Percentiles rank a stretch among this genome's conserved stretches.
phyloP scores from a whole-genome alignment of 92 coral and sea anemone species.

The Porites evermanni region DNA sequence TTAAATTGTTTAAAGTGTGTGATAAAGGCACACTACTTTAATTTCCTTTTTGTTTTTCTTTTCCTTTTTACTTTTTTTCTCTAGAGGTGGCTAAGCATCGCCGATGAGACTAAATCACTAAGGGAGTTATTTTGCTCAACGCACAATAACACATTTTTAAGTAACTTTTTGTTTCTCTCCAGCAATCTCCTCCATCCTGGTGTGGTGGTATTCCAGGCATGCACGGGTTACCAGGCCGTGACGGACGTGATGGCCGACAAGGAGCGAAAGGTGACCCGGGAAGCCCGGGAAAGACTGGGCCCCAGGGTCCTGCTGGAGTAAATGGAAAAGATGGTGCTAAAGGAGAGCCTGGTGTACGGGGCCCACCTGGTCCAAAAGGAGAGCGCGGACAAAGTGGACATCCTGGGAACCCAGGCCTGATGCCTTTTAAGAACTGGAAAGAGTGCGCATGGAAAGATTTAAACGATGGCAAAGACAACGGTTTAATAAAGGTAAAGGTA shows the following conservation, averaged over 20 bases:
- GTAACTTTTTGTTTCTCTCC: background rate
- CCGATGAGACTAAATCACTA: too few relatives aligned
- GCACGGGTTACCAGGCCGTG: conserved; percentile 29
- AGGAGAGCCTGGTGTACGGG: conserved; percentile 19
- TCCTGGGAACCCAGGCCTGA: background rate
- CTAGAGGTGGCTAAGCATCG: too few relatives aligned
- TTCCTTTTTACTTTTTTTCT: too few relatives aligned
- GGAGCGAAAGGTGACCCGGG: conserved; percentile 1
- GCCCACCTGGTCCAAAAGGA: background rate
- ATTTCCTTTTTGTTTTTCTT: too few relatives aligned
- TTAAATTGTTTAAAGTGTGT: too few relatives aligned
- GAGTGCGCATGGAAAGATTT: conserved; percentile 19
- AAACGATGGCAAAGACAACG: background rate
- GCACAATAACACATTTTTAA: background rate
- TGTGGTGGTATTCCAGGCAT: conserved; percentile 20
- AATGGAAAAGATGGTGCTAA: conserved; percentile 1
- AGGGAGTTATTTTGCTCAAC: too few relatives aligned
- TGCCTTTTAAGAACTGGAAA: conserved; percentile 24
- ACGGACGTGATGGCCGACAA: conserved; percentile 32
- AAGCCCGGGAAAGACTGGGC: conserved; percentile 10
- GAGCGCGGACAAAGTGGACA: background rate
- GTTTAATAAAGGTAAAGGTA: conserved; percentile 17
- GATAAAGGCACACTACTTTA: too few relatives aligned
- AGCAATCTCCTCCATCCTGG: background rate
- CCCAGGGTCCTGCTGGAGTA: conserved; percentile 1